Conservation (phyloP, 2,113 vertebrate species). For the Probosciger aterrimus region DNA sequence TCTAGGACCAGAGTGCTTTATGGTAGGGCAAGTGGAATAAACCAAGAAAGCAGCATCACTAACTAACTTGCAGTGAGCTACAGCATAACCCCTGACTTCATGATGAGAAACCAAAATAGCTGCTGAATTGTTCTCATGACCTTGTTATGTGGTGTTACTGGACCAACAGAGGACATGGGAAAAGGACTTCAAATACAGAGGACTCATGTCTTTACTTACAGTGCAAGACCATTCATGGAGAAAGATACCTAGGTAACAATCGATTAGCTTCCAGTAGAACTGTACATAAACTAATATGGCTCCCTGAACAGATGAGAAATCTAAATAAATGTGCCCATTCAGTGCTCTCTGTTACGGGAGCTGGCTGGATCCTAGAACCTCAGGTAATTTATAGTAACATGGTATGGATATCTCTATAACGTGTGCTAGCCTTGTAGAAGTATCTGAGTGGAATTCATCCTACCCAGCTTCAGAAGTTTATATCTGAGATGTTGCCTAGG, state of each 20-base stretch:
- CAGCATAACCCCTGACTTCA: not conserved
- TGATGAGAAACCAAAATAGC: not conserved
- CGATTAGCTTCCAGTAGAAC: not conserved
- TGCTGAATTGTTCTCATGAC: not conserved
- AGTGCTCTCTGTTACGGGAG: not conserved
- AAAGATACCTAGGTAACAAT: not conserved
- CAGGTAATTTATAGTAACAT: not conserved
- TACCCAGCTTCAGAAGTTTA: not conserved
- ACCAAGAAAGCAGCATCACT: not conserved
- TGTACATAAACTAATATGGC: not conserved
- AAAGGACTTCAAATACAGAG: not conserved
- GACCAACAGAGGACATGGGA: not conserved
- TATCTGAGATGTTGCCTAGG: not conserved
- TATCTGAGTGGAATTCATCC: not conserved
- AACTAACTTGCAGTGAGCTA: not conserved
- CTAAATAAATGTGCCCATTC: rapidly evolving
- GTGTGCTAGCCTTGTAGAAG: not conserved
- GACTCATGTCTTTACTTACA: not conserved
- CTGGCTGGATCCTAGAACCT: not conserved
- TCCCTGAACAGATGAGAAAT: not conserved
- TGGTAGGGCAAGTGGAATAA: not conserved
- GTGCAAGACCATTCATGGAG: not conserved
- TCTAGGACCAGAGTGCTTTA: not conserved
- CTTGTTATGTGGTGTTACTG: not conserved
- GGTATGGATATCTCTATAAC: not conserved